phyloP scores from a whole-genome alignment of 2,113 vertebrate species.

The Peucedramus taeniatus region DNA sequence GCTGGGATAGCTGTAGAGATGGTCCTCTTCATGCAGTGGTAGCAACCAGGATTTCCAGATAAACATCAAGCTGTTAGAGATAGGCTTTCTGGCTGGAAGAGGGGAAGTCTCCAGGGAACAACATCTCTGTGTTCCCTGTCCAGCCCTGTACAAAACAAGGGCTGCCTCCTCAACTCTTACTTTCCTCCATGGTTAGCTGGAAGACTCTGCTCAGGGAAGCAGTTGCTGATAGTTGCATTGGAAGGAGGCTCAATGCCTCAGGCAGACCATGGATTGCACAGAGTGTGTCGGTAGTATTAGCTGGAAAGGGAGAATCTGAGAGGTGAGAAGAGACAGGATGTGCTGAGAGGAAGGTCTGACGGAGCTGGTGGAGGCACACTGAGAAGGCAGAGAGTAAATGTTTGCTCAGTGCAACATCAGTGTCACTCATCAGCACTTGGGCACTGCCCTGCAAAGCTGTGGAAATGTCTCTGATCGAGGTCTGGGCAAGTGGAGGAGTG shows the following conservation, averaged over 20 bases:
- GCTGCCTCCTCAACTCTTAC: fast-evolving
- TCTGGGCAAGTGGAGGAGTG: background rate
- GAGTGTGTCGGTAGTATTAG: fast-evolving
- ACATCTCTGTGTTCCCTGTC: background rate
- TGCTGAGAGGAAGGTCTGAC: background rate
- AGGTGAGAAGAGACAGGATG: background rate
- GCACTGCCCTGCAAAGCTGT: background rate
- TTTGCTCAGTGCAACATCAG: background rate
- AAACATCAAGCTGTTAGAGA: background rate
- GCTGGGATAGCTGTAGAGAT: background rate
- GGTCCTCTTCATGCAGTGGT: background rate
- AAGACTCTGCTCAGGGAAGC: background rate
- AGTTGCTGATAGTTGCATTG: background rate
- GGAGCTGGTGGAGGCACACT: background rate
- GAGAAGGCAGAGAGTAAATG: background rate
- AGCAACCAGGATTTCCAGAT: background rate
- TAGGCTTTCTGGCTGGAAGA: background rate
- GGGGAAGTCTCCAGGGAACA: background rate
- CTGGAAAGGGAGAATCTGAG: background rate
- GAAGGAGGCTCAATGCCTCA: background rate
- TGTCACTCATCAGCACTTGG: background rate
- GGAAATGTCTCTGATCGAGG: background rate
- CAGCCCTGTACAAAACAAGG: background rate
- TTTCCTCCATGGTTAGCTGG: background rate
- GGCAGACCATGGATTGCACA: background rate